Percentiles rank a stretch among this genome's conserved stretches.
These are phyloP conservation scores for Andricus grossulariae DNA, from an alignment of 1,140 invertebrate genomes.

Conservation along the genomic window DNA sequence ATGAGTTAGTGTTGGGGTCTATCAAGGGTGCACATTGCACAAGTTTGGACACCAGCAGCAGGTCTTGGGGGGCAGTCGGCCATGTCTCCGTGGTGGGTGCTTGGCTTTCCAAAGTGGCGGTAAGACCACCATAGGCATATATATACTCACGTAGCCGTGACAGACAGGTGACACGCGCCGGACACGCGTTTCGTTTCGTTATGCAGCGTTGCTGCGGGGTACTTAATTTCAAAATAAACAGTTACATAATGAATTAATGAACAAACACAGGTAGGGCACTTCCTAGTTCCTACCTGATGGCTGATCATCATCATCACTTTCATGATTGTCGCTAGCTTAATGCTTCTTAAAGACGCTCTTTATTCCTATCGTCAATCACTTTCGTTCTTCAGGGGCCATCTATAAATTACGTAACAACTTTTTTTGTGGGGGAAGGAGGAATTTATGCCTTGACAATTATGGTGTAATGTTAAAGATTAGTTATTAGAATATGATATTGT, in stretches of 20 bases:
- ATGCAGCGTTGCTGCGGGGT: slow-evolving; percentile 35
- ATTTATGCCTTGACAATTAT: too few species aligned
- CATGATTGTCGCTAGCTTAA: not conserved
- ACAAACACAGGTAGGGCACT: not conserved
- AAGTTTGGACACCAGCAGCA: slow-evolving; percentile 57
- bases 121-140: slow-evolving; percentile 51
- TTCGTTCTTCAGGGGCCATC: too few species aligned
- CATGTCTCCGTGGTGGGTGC: slow-evolving; percentile 63
- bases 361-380: too few species aligned
- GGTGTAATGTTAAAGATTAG: too few species aligned
- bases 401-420: too few species aligned
- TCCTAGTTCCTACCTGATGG: not conserved
- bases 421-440: too few species aligned
- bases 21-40: slow-evolving; percentile 51
- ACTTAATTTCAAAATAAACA: slow-evolving; percentile 65
- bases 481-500: too few species aligned
- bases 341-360: too few species aligned
- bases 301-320: slow-evolving; percentile 40
- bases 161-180: slow-evolving; percentile 74
- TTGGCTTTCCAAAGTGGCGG: slow-evolving; percentile 61
- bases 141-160: slow-evolving; percentile 67
- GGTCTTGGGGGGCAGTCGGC: slow-evolving; percentile 68
- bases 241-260: slow-evolving; percentile 58
- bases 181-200: slow-evolving; percentile 59
- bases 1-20: too few species aligned